Conservation (phyloP, 1,140 invertebrate genomes). For the Akabosia matsudoensis region DNA sequence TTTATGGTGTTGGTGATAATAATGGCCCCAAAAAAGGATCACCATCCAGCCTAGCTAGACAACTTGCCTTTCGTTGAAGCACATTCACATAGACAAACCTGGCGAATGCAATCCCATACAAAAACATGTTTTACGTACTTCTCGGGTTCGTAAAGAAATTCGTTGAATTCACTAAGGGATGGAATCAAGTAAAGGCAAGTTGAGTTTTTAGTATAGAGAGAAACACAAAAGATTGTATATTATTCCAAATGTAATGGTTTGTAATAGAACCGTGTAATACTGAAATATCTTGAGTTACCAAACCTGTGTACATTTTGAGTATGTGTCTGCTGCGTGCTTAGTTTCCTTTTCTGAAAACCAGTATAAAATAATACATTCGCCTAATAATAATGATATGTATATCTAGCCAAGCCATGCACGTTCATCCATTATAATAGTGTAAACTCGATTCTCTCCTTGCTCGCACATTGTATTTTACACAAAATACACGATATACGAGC, state of each 20-base stretch:
- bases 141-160: not conserved
- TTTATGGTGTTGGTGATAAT: slow-evolving; percentile 25
- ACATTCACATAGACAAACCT: not conserved
- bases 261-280: slow-evolving; percentile 14
- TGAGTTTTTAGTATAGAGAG: not conserved
- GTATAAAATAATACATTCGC: not conserved
- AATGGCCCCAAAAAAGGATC: slow-evolving; percentile 21
- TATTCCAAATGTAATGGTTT: slow-evolving; percentile 15
- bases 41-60: slow-evolving; percentile 24
- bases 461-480: not conserved
- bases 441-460: not conserved
- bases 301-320: not conserved
- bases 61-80: not conserved
- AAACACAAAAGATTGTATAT: not conserved
- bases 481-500: not conserved
- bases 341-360: not conserved
- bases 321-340: not conserved
- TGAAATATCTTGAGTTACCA: not conserved
- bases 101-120: not conserved
- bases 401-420: not conserved
- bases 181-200: not conserved
- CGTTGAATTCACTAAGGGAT: not conserved
- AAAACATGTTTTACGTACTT: not conserved
- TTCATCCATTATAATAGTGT: not conserved
- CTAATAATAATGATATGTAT: not conserved